phyloP scores from a whole-genome alignment of 2,888 invertebrate genomes.

The Tipula confusa region DNA sequence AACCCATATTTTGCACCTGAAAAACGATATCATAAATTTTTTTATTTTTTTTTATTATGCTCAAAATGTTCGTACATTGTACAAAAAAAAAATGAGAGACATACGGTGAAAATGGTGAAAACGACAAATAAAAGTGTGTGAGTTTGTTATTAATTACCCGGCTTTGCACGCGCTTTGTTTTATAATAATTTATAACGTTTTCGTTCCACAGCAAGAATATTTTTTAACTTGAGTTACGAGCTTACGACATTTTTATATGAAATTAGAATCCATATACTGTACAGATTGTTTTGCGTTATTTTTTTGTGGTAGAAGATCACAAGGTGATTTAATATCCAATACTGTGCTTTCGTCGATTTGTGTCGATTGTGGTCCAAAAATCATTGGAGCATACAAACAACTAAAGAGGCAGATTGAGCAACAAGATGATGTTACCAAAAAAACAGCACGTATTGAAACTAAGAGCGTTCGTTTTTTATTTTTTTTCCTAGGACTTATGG shows the following conservation, averaged over 20 bases:
- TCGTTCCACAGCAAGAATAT: background rate
- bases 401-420: too few species aligned
- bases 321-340: too few species aligned
- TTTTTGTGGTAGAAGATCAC: too few species aligned
- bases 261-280: constrained; percentile 25
- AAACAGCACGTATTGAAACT: too few species aligned
- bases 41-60: background rate
- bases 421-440: too few species aligned
- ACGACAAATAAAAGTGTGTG: background rate
- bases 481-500: too few species aligned
- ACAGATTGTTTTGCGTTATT: too few species aligned
- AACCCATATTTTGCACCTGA: constrained; percentile 20
- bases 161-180: background rate
- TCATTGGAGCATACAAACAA: too few species aligned
- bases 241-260: background rate
- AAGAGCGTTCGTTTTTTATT: too few species aligned
- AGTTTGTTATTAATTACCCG: constrained; percentile 6
- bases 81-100: too few species aligned
- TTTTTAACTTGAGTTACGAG: background rate
- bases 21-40: background rate
- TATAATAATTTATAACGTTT: constrained; percentile 12
- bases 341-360: too few species aligned
- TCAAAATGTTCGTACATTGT: background rate
- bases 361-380: too few species aligned
- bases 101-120: background rate